Base-by-base conservation (phyloP, 2,113 vertebrate genomes). In the Carettochelys insculpta region DNA sequence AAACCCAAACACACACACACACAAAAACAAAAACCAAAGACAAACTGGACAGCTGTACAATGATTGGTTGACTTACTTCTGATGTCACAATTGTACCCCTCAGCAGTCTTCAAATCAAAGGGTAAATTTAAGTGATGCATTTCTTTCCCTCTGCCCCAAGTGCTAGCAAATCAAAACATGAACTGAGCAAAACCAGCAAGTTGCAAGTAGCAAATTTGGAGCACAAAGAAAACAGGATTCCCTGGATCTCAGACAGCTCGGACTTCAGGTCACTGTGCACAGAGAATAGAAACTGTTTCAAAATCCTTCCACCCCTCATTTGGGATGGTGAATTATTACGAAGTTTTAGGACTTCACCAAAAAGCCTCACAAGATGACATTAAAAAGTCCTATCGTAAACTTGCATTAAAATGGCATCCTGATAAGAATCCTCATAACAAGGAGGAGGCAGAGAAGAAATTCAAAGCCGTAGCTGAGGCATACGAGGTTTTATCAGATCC, bases 401-500 rank as follows among this genome's bases (percentile, higher is more conserved):
- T 99, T 25, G 98, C 99, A 1, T 78, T 99, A 79, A 98, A 99
- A 94, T 99, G 98, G 95, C 99, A 99, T 93, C 99, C 99, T 0
- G 99, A 99, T 96, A 99, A 99, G 97, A 99, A 99, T 91, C 98
- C 98, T 1, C 95, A 86, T 38, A 98, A 98, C 91, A 98, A 98
- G 50, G 98, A 99, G 27, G 98, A 97, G 96, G 99, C 97, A 2
- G 97, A 98, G 89, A 97, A 97, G 92, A 97, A 92, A 86, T 98
- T 98, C 90, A 98, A 97, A 94, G 96, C 94, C 77, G 86, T 98
- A 1, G 86, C 92, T 3, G 97, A 97, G 92, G 97, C 97, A 34
- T 98, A 98, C 0, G 43, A 96, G 65, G 92, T 92, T 56, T 93
- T 98, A 84, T 97, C 97, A 0, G 89, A 97, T 77, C 58, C 97